Percentiles rank a stretch among this genome's conserved stretches.
Evolutionary conservation across 2,113 vertebrate species (phyloP).

Genomic region (Eubucco bourcierii): DNA sequence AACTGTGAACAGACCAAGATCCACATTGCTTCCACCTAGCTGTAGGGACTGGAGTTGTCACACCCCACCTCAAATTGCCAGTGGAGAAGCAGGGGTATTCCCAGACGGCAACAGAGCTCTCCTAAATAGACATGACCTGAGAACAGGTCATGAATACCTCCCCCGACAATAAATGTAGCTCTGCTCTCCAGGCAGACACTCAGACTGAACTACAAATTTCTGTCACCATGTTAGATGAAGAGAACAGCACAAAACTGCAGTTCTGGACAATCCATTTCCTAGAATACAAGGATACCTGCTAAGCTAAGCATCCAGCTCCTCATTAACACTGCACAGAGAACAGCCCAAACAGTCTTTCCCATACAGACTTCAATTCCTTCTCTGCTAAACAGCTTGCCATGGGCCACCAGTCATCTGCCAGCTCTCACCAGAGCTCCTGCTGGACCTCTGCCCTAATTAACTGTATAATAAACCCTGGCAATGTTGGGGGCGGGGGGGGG

Average conservation of each 20-base stretch:
- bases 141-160: background rate
- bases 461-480: background rate
- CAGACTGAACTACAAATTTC: background rate
- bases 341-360: background rate
- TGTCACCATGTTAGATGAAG: background rate
- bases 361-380: background rate
- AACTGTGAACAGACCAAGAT: background rate
- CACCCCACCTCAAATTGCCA: background rate
- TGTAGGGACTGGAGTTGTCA: background rate
- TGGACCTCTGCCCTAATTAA: background rate
- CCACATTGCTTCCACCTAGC: background rate
- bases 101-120: background rate
- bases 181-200: background rate
- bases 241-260: background rate
- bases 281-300: background rate
- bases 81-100: background rate
- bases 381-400: background rate
- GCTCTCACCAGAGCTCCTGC: background rate
- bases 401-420: background rate
- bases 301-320: background rate
- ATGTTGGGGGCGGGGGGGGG: too few species aligned
- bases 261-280: background rate
- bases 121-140: background rate
- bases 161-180: background rate
- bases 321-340: background rate